Conservation (phyloP, 1,140 invertebrate species). For the Pinna nobilis region DNA sequence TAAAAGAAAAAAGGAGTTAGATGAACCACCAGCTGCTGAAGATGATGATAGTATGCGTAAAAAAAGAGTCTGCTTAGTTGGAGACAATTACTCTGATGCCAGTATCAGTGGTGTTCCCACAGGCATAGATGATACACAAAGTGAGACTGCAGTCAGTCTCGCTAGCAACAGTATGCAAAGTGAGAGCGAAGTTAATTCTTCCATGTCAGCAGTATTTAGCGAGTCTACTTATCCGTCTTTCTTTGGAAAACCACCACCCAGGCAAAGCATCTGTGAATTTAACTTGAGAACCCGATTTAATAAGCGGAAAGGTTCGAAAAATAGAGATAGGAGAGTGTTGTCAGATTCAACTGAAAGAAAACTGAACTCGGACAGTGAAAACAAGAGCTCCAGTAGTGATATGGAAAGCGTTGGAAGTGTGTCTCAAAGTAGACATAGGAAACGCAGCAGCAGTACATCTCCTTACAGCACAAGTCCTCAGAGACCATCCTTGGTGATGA, state of each 20-base stretch:
- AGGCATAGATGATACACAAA: not conserved
- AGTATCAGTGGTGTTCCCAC: not conserved
- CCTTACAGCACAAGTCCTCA: conserved; percentile 34
- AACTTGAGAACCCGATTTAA: conserved; percentile 25
- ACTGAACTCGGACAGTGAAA: not conserved
- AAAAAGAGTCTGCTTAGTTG: not conserved
- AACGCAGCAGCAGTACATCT: not conserved
- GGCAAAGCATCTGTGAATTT: conserved; percentile 62
- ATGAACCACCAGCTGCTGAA: not conserved
- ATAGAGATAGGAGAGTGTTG: conserved; percentile 14
- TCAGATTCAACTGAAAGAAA: conserved; percentile 13
- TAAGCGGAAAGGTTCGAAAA: conserved; percentile 8
- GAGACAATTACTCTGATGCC: not conserved
- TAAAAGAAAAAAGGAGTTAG: not conserved
- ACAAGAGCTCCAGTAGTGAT: not conserved
- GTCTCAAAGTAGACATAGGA: too few species aligned
- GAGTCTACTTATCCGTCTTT: conserved; percentile 32
- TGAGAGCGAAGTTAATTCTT: conserved; percentile 22
- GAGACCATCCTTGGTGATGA: conserved; percentile 63
- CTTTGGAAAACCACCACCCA: conserved; percentile 17
- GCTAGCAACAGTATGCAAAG: not conserved
- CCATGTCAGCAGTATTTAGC: conserved; percentile 58
- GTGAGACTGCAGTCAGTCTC: not conserved
- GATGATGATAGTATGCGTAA: not conserved
- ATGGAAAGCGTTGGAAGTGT: not conserved